phyloP scores from a whole-genome alignment of 2,797 vertebrate species.

The Catharus ustulatus region DNA sequence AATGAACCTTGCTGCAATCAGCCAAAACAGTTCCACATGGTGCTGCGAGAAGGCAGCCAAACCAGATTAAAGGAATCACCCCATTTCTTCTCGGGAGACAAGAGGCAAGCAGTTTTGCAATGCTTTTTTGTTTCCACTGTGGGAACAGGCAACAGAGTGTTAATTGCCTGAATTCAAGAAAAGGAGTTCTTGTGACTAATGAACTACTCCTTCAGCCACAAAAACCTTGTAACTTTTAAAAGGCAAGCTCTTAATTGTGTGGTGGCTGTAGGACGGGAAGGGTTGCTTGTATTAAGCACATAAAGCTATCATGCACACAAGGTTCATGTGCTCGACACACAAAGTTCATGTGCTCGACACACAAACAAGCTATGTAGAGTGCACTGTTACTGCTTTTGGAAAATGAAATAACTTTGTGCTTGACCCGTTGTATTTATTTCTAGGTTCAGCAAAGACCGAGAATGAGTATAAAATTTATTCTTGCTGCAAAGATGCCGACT shows the following conservation, averaged over 20 bases:
- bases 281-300: background rate
- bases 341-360: background rate
- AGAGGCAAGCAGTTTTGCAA: constrained; percentile 44
- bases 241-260: background rate
- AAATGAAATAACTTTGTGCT: background rate
- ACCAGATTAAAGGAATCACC: constrained; percentile 62
- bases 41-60: constrained; percentile 28
- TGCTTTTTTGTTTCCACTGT: constrained; percentile 42
- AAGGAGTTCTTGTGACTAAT: constrained; percentile 49
- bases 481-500: background rate
- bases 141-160: constrained; percentile 57
- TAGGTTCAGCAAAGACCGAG: background rate
- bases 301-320: background rate
- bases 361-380: background rate
- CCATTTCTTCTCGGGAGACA: constrained; percentile 30
- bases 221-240: background rate
- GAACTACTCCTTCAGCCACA: constrained; percentile 11
- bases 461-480: background rate
- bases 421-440: background rate
- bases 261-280: background rate
- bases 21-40: constrained; percentile 23
- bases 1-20: constrained; percentile 52
- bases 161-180: constrained; percentile 22
- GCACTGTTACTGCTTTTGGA: background rate
- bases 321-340: background rate